These are phyloP conservation scores for Hippocampus comes DNA, from an alignment of 2,113 vertebrate genomes.

Conservation along the genomic window DNA sequence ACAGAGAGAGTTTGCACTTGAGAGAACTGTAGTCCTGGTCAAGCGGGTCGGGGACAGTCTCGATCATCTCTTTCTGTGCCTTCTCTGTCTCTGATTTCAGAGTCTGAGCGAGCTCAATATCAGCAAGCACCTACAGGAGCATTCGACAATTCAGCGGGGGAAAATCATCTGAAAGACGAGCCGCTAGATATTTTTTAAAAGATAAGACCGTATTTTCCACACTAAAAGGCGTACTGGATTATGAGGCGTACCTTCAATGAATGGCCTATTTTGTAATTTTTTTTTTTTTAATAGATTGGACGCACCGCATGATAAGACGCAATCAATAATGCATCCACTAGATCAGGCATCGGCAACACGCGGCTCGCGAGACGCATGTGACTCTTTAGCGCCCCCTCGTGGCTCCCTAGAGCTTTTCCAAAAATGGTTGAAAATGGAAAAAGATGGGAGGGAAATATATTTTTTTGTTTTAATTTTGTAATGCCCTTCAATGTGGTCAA, in stretches of 20 bases:
- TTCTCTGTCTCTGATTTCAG: slow-evolving; percentile 79
- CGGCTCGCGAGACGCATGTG: too few relatives aligned
- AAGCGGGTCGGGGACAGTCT: slow-evolving; percentile 74
- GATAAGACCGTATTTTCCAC: slow-evolving; percentile 10
- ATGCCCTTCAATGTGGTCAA: too few relatives aligned
- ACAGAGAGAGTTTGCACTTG: slow-evolving; percentile 76
- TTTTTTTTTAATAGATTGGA: slow-evolving; percentile 48
- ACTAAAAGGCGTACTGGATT: too few relatives aligned
- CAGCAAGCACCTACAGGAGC: slow-evolving; percentile 79
- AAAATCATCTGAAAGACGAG: background rate
- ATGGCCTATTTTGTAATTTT: slow-evolving; percentile 8
- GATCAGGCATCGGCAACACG: too few relatives aligned
- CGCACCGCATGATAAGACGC: too few relatives aligned
- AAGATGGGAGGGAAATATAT: too few relatives aligned
- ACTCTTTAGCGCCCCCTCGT: too few relatives aligned
- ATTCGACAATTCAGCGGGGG: background rate
- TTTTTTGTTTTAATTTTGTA: too few relatives aligned
- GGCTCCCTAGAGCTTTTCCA: too few relatives aligned
- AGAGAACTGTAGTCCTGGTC: slow-evolving; percentile 84
- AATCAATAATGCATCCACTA: slow-evolving; percentile 86
- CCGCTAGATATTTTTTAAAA: background rate
- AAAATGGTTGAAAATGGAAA: too few relatives aligned
- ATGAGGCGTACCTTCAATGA: too few relatives aligned
- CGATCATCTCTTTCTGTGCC: slow-evolving; percentile 66
- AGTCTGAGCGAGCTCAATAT: slow-evolving; percentile 88